Percentiles rank a stretch among this genome's conserved stretches.
Conservation (phyloP, 2,797 vertebrate species). For the Tolypeutes matacus region DNA sequence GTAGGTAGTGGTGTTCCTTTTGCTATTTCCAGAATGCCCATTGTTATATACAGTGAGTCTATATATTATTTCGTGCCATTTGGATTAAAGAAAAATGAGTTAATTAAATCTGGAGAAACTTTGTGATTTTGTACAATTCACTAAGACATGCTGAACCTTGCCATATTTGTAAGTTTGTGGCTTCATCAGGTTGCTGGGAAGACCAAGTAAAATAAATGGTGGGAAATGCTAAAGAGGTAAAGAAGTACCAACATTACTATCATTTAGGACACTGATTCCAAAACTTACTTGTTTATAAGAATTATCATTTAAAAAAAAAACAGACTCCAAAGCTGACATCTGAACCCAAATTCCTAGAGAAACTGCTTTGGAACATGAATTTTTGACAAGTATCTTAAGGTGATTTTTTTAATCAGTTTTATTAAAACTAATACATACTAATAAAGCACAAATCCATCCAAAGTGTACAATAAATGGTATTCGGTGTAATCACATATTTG, state of each 20-base stretch:
- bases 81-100: not conserved
- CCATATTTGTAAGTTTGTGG: not conserved
- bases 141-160: not conserved
- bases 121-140: not conserved
- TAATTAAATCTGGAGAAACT: not conserved
- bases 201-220: not conserved
- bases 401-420: not conserved
- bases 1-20: not conserved
- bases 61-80: not conserved
- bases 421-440: no score
- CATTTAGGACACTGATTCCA: not conserved
- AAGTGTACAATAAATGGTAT: no score
- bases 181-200: not conserved
- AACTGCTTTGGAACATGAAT: not conserved
- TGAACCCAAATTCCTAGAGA: not conserved
- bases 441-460: no score
- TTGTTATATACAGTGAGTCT: not conserved
- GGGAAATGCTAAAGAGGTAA: not conserved
- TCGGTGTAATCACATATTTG: no score
- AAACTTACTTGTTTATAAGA: not conserved
- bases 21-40: not conserved
- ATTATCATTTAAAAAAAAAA: not conserved
- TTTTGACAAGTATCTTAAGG: not conserved
- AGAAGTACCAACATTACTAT: not conserved
- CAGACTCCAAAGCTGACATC: not conserved